phyloP scores from a whole-genome alignment of 2,888 invertebrate genomes.

The Heliconius ismenius region DNA sequence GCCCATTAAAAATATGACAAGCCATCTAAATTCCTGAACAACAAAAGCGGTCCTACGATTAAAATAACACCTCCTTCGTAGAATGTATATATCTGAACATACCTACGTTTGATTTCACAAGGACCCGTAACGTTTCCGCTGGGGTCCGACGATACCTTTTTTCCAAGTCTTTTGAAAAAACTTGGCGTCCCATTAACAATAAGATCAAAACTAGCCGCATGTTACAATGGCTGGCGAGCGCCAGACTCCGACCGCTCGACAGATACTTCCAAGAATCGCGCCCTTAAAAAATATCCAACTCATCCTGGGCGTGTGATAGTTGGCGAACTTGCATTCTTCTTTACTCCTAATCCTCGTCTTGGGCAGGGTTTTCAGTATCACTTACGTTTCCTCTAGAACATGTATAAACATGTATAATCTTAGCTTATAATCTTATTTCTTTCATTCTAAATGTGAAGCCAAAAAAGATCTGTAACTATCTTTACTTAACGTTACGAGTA shows the following conservation, averaged over 20 bases:
- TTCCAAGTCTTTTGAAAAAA: slow-evolving; percentile 76
- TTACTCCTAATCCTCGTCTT: not conserved
- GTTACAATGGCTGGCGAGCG: slow-evolving; percentile 77
- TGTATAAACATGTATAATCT: not conserved
- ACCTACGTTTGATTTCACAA: slow-evolving; percentile 75
- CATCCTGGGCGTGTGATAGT: slow-evolving; percentile 76
- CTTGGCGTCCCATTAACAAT: slow-evolving; percentile 81
- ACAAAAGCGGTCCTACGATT: slow-evolving; percentile 79
- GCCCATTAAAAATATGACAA: slow-evolving; percentile 80
- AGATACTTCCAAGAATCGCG: slow-evolving; percentile 77
- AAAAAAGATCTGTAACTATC: not conserved
- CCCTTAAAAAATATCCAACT: slow-evolving; percentile 77
- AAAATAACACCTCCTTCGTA: slow-evolving; percentile 82
- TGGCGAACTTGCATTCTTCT: slow-evolving; percentile 72
- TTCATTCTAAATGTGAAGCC: not conserved
- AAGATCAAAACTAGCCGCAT: slow-evolving; percentile 82
- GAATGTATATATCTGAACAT: slow-evolving; percentile 66
- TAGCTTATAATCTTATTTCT: slow-evolving; percentile 4
- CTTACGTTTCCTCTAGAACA: not conserved
- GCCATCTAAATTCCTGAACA: slow-evolving; percentile 80
- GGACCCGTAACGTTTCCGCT: slow-evolving; percentile 81
- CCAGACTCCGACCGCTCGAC: slow-evolving; percentile 74
- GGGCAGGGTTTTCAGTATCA: not conserved
- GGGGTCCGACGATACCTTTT: slow-evolving; percentile 77
- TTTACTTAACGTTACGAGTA: not conserved